Evolutionary conservation across 2,888 invertebrate genomes (phyloP), one percentile per base, ranked within the genome.

Genomic region (Terebella lapidaria): DNA sequence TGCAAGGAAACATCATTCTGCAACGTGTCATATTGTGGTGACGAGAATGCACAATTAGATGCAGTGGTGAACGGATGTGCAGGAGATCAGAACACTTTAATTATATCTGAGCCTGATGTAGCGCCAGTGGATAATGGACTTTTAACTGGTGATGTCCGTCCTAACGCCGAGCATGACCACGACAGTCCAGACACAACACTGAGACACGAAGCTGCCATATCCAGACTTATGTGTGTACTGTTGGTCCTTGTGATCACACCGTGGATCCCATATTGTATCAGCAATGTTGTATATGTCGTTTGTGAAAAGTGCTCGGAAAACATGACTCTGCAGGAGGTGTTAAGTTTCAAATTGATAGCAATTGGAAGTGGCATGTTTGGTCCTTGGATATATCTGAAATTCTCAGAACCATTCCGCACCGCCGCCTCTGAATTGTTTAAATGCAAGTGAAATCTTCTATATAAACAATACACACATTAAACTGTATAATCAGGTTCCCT

Each of bases 341-440:
- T 55, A 1, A 61, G 59, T 30, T 66, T 68, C 55, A 66, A 69
- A 54, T 68, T 67, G 68, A 30, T 66, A 45, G 68, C 68, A 1
- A 69, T 65, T 58, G 55, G 61, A 29, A 52, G 61, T 3, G 61
- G 63, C n/a, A 42, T 64, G 42, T 49, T 63, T 2, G 69, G 62
- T 20, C 62, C 66, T 2, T 49, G 62, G 15, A 45, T 66, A 22
- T 64, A 58, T 42, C 29, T 49, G 30, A 56, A 49, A 49, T 57
- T 61, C 55, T 64, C 55, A 2, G 61, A 58, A 15, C 56, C 54
- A 2, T 26, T 65, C 52, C 54, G 63, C 4, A 57, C 59, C 2
- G 61, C 61, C 20, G 59, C 46, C 53, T 63, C 59, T 56, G 29
- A 45, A 1, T 26, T 64, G 2, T 18, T 62, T 10, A 45, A 24